Evolutionary conservation across 2,888 invertebrate species (phyloP), one percentile per base, ranked within the genome.

Genomic region (Acanthopleura granulata): DNA sequence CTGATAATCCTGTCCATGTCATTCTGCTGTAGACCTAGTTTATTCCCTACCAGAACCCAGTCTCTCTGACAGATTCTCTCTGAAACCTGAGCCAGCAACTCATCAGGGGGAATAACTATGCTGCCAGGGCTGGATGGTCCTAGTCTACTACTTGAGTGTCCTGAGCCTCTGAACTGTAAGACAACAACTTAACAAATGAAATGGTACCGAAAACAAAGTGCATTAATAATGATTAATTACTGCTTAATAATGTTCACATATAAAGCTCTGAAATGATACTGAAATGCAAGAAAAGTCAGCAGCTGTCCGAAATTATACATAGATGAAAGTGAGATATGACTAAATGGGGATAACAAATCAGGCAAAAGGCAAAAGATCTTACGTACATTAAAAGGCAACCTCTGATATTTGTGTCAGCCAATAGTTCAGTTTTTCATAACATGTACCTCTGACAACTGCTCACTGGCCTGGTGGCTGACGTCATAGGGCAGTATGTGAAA

Each of bases 401-500:
- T 40, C 40, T 6, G 9, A 40, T 6, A 9, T 40, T 40, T 40
- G 4, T 3, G 40, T 3, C 40, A 40, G 40, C 40, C 40, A 40
- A 40, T 9, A 40, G 40, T 40, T 40, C 3, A 40, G n/a, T n/a
- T n/a, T n/a, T n/a, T n/a, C n/a, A n/a, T n/a, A n/a, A n/a, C n/a
- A n/a, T n/a, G 6, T 71, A 71, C 71, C 71, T 71, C 71, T n/a
- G 71, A 49, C 16, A 71, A 40, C 50, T 71, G 40, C 9, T 71
- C 71, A 18, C 50, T 50, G 29, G 72, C 72, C 6, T 72, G 51
- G 18, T 27, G 22, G 27, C 57, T 72, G 72, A 88, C 86, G 62
- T 86, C 82, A 49, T 83, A 82, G 29, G 88, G 88, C n/a, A 89
- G 77, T 30, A 89, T 86, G 73, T 85, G 80, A 76, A 89, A 88